phyloP scores from a whole-genome alignment of 2,888 invertebrate genomes.

The Magallana nippona region DNA sequence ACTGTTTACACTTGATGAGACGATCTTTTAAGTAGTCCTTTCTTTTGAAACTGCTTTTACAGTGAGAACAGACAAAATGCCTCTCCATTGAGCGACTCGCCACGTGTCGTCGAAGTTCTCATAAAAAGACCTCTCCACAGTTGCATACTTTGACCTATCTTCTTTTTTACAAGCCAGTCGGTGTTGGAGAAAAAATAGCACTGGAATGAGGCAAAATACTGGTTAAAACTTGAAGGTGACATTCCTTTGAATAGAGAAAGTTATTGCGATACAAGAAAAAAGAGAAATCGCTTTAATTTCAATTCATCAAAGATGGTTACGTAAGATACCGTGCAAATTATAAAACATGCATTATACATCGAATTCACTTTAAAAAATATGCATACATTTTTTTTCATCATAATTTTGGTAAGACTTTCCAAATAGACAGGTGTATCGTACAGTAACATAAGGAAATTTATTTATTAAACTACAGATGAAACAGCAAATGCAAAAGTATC shows the following conservation, averaged over 20 bases:
- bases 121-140: slow-evolving; percentile 42
- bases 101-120: slow-evolving; percentile 21
- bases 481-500: too few relatives aligned
- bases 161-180: slow-evolving; percentile 27
- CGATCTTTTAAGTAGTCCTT: slow-evolving; percentile 31
- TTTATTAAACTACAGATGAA: too few relatives aligned
- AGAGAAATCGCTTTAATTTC: neutral
- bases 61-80: slow-evolving; percentile 18
- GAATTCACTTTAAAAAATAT: too few relatives aligned
- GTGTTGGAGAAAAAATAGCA: slow-evolving; percentile 31
- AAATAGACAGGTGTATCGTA: too few relatives aligned
- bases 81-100: slow-evolving; percentile 18
- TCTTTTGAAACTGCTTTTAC: slow-evolving; percentile 24
- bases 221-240: too few relatives aligned
- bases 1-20: slow-evolving; percentile 10
- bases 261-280: neutral
- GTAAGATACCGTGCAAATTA: too few relatives aligned
- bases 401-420: too few relatives aligned
- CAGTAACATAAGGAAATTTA: too few relatives aligned
- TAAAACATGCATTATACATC: too few relatives aligned
- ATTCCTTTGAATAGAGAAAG: slow-evolving; percentile 8
- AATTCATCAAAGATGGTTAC: neutral
- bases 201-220: slow-evolving; percentile 14
- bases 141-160: slow-evolving; percentile 35
- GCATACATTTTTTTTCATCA: too few relatives aligned